Percentiles rank a stretch among this genome's conserved stretches.
Evolutionary conservation across 2,797 vertebrate species (phyloP).

Genomic region (Alosa sapidissima): DNA sequence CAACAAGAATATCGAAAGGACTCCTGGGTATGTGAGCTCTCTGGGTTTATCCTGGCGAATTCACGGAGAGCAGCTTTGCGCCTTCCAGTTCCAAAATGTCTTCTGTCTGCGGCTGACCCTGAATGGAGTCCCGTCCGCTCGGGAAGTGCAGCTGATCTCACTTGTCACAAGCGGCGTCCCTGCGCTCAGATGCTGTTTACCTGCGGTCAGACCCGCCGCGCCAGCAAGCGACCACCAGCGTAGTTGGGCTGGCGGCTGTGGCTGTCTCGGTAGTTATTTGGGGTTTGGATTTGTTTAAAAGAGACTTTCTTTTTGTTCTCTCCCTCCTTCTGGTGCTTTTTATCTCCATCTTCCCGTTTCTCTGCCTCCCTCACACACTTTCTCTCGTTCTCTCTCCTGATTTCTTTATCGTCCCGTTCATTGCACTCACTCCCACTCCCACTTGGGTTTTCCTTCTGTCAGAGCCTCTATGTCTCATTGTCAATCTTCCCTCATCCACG

Average conservation of each 20-base stretch:
- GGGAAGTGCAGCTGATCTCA: background rate
- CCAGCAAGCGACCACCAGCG: background rate
- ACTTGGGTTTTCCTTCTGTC: background rate
- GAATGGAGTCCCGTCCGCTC: background rate
- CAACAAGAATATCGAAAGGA: background rate
- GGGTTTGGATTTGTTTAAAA: constrained; percentile 9
- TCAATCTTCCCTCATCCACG: background rate
- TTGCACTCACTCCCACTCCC: background rate
- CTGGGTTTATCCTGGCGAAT: background rate
- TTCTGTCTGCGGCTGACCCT: background rate
- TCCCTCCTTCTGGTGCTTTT: background rate
- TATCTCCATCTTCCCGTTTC: background rate
- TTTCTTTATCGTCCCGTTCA: background rate
- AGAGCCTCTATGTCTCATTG: background rate
- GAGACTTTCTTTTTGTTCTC: background rate
- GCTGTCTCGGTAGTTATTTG: background rate
- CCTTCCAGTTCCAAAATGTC: background rate
- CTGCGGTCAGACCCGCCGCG: background rate
- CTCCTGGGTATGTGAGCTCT: background rate
- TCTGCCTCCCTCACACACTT: background rate
- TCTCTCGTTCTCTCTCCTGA: background rate
- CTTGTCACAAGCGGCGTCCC: background rate
- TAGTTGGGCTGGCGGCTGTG: background rate
- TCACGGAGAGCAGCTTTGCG: background rate
- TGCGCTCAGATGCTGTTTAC: background rate